Conservation (phyloP, 2,113 vertebrate genomes). For the Stegostoma tigrinum region DNA sequence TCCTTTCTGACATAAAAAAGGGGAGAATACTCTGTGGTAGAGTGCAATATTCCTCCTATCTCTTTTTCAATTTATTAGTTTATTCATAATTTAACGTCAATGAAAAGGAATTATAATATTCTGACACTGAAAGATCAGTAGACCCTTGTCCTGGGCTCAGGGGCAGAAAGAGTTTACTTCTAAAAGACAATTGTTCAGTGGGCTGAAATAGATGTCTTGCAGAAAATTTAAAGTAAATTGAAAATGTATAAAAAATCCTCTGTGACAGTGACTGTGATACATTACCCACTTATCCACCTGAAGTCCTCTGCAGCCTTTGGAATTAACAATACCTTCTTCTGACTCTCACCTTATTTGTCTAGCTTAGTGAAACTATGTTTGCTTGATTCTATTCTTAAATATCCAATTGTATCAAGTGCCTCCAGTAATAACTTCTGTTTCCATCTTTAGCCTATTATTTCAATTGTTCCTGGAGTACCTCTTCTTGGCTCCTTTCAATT, state of each 20-base stretch:
- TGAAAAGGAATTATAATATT: not conserved
- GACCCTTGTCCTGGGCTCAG: not conserved
- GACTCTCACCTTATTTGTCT: too few relatives aligned
- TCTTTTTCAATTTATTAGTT: not conserved
- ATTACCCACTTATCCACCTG: not conserved
- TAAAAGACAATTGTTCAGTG: not conserved
- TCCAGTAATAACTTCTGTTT: too few relatives aligned
- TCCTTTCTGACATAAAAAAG: not conserved
- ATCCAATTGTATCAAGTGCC: too few relatives aligned
- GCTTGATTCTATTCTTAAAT: too few relatives aligned
- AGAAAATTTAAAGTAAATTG: not conserved
- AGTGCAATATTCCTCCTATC: not conserved
- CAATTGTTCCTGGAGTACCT: too few relatives aligned
- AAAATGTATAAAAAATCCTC: not conserved
- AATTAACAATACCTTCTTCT: too few relatives aligned
- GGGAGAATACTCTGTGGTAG: not conserved
- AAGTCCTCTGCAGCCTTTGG: too few relatives aligned
- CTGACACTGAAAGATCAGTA: not conserved
- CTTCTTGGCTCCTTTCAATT: too few relatives aligned
- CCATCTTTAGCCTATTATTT: too few relatives aligned
- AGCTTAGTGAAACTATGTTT: too few relatives aligned
- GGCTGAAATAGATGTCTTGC: not conserved
- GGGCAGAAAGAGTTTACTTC: not conserved
- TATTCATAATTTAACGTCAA: not conserved
- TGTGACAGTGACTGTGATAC: too few relatives aligned